Base-by-base conservation (phyloP, 1,140 invertebrate species). In the Bicyclus anynana region DNA sequence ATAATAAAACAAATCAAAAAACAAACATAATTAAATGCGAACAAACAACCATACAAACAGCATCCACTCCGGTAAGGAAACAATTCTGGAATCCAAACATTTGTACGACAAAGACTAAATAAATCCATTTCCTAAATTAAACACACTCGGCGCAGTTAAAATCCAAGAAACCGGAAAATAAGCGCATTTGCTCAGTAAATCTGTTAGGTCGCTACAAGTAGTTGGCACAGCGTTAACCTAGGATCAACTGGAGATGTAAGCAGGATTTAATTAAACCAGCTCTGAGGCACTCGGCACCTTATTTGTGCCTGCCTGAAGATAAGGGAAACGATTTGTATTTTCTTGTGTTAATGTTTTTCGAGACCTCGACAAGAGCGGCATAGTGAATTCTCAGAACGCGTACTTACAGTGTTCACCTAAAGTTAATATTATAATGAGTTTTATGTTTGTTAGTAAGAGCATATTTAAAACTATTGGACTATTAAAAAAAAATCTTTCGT, bases 61-160 rank as follows among this genome's bases (percentile, higher is more conserved):
- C 16, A 44, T 44, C 20, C 20, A 10, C 40, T 20, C 40, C 10
- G 16, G 12, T 20, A 44, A 18, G 18, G 40, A 18, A 44, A 7
- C 17, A 5, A 17, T 33, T 33, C 29, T 33, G 29, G 10, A 44
- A 44, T 16, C 2, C 40, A 44, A 44, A 44, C 40, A 44, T 44
- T 44, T 44, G 29, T 33, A 44, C 40, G 7, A 7, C 23, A 44
- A 44, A 44, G 16, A 44, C 40, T 44, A 44, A 44, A 44, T 44
- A 44, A 33, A 44, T 44, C 40, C 40, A 44, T 44, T 44, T 44
- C n/a, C 40, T 44, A 44, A 44, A 44, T 44, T 44, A 44, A 44
- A 44, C 40, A 44, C 40, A 44, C 40, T 44, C 40, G 7, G 40
- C 40, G 6, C 17, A 44, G 40, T 44, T 33, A 20, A 44, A 44